Evolutionary conservation across 2,888 invertebrate genomes (phyloP).

Genomic region (Alitta virens): DNA sequence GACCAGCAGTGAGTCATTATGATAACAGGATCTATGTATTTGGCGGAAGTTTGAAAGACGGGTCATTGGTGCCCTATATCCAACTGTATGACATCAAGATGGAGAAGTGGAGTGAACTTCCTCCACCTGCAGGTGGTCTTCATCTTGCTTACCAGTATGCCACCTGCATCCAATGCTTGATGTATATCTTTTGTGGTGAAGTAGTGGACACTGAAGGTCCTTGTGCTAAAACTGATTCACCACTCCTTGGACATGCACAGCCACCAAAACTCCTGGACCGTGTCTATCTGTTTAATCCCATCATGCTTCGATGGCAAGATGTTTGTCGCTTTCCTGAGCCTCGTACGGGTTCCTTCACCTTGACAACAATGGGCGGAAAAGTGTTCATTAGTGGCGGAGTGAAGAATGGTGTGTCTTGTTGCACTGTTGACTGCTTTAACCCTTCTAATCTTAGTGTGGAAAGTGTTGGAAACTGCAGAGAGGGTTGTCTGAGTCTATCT

Average conservation of each 20-base stretch:
- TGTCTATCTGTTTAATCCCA: constrained; percentile 26
- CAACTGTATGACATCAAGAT: constrained; percentile 22
- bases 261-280: constrained; percentile 20
- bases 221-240: constrained; percentile 2
- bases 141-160: constrained; percentile 27
- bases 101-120: constrained; percentile 25
- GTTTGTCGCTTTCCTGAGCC: constrained; percentile 14
- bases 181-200: constrained; percentile 28
- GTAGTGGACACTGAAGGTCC: neutral
- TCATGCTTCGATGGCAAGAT: constrained; percentile 1
- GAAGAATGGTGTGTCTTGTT: constrained; percentile 12
- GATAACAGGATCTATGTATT: constrained; percentile 26
- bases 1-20: constrained; percentile 24
- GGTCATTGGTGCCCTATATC: constrained; percentile 21
- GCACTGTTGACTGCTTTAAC: constrained; percentile 27
- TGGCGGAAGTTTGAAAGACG: constrained; percentile 27
- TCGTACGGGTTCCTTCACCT: constrained; percentile 22
- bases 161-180: constrained; percentile 12
- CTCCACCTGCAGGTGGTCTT: constrained; percentile 17
- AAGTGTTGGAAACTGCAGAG: constrained; percentile 24
- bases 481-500: constrained; percentile 27
- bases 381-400: constrained; percentile 31
- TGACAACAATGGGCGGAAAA: constrained; percentile 21
- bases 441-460: constrained; percentile 19
- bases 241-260: constrained; percentile 20